A percentile compares a stretch with the other conserved stretches of the same genome.
Evolutionary conservation across 2,888 invertebrate species (phyloP).

Genomic region (Tetropium fuscum): DNA sequence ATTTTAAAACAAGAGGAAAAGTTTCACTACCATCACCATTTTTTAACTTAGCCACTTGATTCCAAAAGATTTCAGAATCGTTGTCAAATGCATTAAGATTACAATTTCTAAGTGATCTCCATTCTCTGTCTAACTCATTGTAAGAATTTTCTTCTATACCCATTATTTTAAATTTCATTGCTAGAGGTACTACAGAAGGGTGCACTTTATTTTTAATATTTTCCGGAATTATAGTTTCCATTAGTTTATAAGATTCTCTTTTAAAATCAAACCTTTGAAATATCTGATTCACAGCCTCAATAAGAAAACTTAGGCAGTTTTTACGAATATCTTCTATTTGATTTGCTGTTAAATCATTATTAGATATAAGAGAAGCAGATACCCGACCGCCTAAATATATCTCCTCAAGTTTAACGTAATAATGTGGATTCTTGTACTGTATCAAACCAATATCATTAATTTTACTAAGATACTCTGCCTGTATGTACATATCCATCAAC

Average conservation of each 20-base stretch:
- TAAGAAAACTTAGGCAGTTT: not conserved
- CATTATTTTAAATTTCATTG: not conserved
- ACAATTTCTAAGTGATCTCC: not conserved
- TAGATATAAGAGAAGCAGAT: too few relatives aligned
- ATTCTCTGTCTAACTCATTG: not conserved
- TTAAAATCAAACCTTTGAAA: not conserved
- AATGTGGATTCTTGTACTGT: not conserved
- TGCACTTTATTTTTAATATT: not conserved
- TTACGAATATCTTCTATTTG: not conserved
- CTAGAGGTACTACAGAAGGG: not conserved
- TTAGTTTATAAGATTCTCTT: not conserved
- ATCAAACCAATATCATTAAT: not conserved
- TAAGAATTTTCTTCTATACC: not conserved
- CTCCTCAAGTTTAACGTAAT: not conserved
- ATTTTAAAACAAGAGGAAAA: not conserved
- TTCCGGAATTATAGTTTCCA: not conserved
- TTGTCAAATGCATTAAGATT: not conserved
- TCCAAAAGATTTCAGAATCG: not conserved
- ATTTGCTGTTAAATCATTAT: not conserved
- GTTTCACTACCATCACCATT: not conserved
- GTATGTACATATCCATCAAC: not conserved
- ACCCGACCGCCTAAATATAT: not conserved
- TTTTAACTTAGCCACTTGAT: not conserved
- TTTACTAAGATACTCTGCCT: not conserved
- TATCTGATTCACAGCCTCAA: not conserved